Evolutionary conservation across 2,888 invertebrate genomes (phyloP).

Genomic region (Gryllus longicercus): DNA sequence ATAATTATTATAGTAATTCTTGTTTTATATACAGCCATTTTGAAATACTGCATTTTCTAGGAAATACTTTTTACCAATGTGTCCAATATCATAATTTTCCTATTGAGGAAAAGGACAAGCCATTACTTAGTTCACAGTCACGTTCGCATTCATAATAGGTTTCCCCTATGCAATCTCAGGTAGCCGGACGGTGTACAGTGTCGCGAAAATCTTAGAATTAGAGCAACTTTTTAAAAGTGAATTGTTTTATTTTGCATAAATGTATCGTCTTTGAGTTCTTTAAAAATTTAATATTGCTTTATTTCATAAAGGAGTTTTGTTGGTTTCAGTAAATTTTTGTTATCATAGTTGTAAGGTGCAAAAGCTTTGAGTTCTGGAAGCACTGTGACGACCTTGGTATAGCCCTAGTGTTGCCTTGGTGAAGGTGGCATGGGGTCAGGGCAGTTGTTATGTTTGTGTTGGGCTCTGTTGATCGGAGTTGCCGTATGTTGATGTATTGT

Average conservation of each 20-base stretch:
- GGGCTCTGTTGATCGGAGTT: constrained; percentile 34
- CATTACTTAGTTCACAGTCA: constrained; percentile 35
- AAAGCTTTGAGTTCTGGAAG: constrained; percentile 22
- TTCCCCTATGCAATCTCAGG: constrained; percentile 37
- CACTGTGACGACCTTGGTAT: not conserved
- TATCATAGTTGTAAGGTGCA: constrained; percentile 31
- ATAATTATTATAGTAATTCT: constrained; percentile 27
- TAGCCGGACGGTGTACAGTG: constrained; percentile 35
- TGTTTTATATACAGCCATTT: constrained; percentile 36
- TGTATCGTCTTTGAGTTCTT: constrained; percentile 32
- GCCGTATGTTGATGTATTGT: constrained; percentile 33
- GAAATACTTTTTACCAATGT: constrained; percentile 36
- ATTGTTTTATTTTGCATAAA: constrained; percentile 29
- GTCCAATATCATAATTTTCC: constrained; percentile 32
- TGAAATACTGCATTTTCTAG: constrained; percentile 38
- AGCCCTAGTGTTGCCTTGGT: constrained; percentile 4
- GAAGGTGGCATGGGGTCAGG: not conserved
- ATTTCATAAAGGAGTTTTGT: constrained; percentile 32
- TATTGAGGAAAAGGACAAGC: constrained; percentile 33
- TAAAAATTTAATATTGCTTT: constrained; percentile 35
- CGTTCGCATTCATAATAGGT: constrained; percentile 34
- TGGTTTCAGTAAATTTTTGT: constrained; percentile 36
- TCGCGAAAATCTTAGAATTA: constrained; percentile 34
- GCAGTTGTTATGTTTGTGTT: constrained; percentile 20
- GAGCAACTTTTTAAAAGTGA: constrained; percentile 32